Conservation (phyloP, 2,888 invertebrate genomes). For the Pimpla rufipes region DNA sequence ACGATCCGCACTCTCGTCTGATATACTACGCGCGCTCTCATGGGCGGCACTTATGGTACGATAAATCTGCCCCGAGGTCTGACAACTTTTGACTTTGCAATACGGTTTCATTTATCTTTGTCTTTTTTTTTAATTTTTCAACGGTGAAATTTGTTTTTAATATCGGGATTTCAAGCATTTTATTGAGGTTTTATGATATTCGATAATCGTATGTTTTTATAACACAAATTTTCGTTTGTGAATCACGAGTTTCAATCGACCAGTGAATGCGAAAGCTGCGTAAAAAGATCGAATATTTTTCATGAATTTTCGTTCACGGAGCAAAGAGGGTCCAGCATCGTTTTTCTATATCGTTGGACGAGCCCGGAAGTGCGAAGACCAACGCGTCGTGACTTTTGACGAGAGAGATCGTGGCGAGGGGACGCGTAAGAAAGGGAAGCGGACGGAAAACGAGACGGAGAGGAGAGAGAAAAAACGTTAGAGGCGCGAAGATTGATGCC, state of each 20-base stretch:
- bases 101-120: neutral
- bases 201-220: too few species aligned
- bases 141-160: neutral
- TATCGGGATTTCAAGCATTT: neutral
- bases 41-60: constrained; percentile 10
- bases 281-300: neutral
- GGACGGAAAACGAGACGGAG: constrained; percentile 3
- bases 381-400: constrained; percentile 23
- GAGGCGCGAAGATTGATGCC: constrained; percentile 82
- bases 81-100: neutral
- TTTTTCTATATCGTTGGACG: constrained; percentile 12
- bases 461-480: constrained; percentile 40
- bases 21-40: constrained; percentile 6
- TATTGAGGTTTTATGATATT: too few species aligned
- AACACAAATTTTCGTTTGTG: too few species aligned
- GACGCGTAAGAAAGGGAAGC: neutral
- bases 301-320: neutral
- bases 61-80: neutral
- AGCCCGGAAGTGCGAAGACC: neutral
- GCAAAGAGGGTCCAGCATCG: neutral
- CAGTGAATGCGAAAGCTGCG: neutral
- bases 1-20: constrained; percentile 41
- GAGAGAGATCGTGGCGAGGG: constrained; percentile 22
- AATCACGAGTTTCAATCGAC: too few species aligned
- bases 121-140: neutral